Conservation (phyloP, 2,888 invertebrate genomes). For the Tinea semifulvella region DNA sequence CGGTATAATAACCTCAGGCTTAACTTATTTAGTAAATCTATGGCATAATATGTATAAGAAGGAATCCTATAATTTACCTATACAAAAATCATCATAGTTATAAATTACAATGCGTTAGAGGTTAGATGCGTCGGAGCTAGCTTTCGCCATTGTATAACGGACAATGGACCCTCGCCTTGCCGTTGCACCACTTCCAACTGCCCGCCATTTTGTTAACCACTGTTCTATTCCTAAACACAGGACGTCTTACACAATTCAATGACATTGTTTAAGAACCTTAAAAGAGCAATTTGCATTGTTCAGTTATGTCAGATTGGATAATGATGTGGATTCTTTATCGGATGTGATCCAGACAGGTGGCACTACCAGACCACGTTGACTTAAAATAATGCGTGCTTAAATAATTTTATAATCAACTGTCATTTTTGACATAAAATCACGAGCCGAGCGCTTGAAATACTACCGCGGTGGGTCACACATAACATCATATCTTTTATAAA, state of each 20-base stretch:
- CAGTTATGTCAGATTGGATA: not conserved
- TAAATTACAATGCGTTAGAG: not conserved
- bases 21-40: too few relatives aligned
- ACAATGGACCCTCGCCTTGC: conserved; percentile 37
- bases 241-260: conserved; percentile 7
- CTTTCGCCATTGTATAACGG: conserved; percentile 53
- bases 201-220: not conserved
- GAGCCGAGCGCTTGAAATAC: too few relatives aligned
- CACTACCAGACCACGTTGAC: too few relatives aligned
- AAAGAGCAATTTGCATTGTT: conserved; percentile 9
- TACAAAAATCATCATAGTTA: too few relatives aligned
- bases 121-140: conserved; percentile 22
- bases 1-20: too few relatives aligned
- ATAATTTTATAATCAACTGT: too few relatives aligned
- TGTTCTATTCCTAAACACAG: conserved; percentile 4
- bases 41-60: too few relatives aligned
- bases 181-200: conserved; percentile 36
- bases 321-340: not conserved
- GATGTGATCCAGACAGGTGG: not conserved
- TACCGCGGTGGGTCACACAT: too few relatives aligned
- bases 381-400: too few relatives aligned
- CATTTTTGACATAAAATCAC: too few relatives aligned
- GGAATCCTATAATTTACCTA: too few relatives aligned
- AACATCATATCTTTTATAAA: too few relatives aligned
- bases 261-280: conserved; percentile 6